Evolutionary conservation across 2,113 vertebrate species (phyloP).

Genomic region (Aspidoscelis tigris): DNA sequence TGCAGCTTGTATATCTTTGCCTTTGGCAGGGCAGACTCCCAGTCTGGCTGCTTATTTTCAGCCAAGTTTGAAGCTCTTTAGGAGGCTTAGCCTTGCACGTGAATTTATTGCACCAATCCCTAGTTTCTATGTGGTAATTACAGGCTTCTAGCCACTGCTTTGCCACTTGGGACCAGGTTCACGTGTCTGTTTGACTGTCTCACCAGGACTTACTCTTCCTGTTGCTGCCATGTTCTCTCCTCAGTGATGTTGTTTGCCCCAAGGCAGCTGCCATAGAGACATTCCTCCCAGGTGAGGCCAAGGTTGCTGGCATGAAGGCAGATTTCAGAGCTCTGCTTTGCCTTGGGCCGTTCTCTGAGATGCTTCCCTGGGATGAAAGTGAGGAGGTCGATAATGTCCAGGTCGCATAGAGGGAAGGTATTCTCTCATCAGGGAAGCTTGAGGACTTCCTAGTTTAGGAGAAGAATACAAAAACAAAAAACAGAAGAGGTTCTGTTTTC

Average conservation of each 20-base stretch:
- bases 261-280: background rate
- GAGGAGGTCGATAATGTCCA: slow-evolving; percentile 79
- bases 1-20: fast-evolving
- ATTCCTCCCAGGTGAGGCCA: slow-evolving; percentile 50
- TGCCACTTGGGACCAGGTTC: background rate
- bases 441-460: slow-evolving; percentile 71
- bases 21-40: fast-evolving
- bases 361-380: slow-evolving; percentile 78
- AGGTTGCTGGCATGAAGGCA: slow-evolving; percentile 68
- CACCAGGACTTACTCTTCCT: slow-evolving; percentile 75
- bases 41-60: fast-evolving
- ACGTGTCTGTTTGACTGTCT: background rate
- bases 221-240: slow-evolving; percentile 70
- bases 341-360: slow-evolving; percentile 60
- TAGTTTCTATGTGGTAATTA: background rate
- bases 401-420: slow-evolving; percentile 67
- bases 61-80: background rate
- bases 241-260: slow-evolving; percentile 52
- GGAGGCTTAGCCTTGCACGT: fast-evolving
- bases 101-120: background rate
- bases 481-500: background rate
- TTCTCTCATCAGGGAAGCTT: slow-evolving; percentile 65
- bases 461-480: slow-evolving; percentile 6
- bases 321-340: slow-evolving; percentile 69
- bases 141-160: fast-evolving